Percentiles rank a stretch among this genome's conserved stretches.
phyloP scores from a whole-genome alignment of 2,888 invertebrate species.

The Ectemnius lituratus region DNA sequence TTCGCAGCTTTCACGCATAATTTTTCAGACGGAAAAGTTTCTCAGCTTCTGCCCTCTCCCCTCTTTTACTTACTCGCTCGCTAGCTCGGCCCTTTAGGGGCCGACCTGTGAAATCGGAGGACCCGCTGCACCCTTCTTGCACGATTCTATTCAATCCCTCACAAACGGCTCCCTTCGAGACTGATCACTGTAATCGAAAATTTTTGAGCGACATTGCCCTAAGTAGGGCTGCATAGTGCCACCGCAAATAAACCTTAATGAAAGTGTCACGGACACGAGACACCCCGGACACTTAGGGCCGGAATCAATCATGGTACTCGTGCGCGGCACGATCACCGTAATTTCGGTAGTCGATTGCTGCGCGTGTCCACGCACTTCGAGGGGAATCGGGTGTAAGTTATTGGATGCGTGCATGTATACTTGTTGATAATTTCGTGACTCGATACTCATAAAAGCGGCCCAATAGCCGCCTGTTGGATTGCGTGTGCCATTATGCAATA shows the following conservation, averaged over 20 bases:
- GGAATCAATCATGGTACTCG: slow-evolving; percentile 4
- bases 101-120: neutral
- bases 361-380: neutral
- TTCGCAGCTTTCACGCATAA: slow-evolving; percentile 55
- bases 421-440: slow-evolving; percentile 25
- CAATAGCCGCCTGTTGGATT: slow-evolving; percentile 33
- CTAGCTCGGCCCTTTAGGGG: neutral
- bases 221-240: too few relatives aligned
- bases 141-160: too few relatives aligned
- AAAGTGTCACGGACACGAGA: too few relatives aligned
- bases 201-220: too few relatives aligned
- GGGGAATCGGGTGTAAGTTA: too few relatives aligned
- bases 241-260: too few relatives aligned
- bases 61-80: neutral
- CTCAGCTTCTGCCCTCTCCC: slow-evolving; percentile 6
- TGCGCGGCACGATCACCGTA: slow-evolving; percentile 22
- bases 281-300: too few relatives aligned
- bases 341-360: slow-evolving; percentile 26
- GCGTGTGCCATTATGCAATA: slow-evolving; percentile 60
- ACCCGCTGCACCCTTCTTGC: neutral
- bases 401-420: neutral
- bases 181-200: too few relatives aligned
- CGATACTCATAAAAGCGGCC: slow-evolving; percentile 22
- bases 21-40: slow-evolving; percentile 43
- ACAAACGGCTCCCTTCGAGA: too few relatives aligned